Evolutionary conservation across 2,888 invertebrate genomes (phyloP).

Genomic region (Chalcosyrphus nemorum): DNA sequence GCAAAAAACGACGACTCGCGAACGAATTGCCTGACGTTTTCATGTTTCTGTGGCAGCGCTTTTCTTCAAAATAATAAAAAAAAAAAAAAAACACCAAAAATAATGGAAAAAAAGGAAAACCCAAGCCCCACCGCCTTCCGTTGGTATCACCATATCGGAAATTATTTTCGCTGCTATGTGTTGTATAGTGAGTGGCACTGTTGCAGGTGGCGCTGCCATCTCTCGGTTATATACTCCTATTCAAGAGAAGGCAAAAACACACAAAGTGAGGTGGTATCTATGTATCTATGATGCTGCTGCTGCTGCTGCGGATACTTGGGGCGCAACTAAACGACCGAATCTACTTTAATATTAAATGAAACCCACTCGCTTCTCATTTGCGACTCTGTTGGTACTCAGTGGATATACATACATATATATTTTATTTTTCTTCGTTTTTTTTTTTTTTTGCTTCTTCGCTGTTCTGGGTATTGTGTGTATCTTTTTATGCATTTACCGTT

Average conservation of each 20-base stretch:
- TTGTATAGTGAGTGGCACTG: conserved; percentile 58
- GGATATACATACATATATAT: conserved; percentile 39
- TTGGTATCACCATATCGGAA: conserved; percentile 64
- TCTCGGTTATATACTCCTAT: conserved; percentile 63
- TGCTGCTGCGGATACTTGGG: conserved; percentile 64
- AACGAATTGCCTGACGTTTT: conserved; percentile 56
- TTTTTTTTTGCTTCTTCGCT: conserved; percentile 30
- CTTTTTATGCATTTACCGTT: conserved; percentile 58
- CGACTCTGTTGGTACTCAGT: conserved; percentile 46
- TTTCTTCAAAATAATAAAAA: conserved; percentile 30
- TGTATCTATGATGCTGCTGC: conserved; percentile 40
- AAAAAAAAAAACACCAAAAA: conserved; percentile 25
- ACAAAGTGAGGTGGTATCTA: conserved; percentile 45
- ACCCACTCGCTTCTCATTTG: conserved; percentile 70
- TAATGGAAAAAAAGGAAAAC: neutral
- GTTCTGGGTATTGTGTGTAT: conserved; percentile 47
- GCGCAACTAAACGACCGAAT: conserved; percentile 66
- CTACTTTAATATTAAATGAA: conserved; percentile 71
- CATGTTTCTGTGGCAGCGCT: conserved; percentile 55
- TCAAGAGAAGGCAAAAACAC: conserved; percentile 63
- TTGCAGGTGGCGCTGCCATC: conserved; percentile 72
- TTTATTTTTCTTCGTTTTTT: conserved; percentile 6
- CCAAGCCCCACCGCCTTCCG: neutral
- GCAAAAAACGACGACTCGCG: conserved; percentile 30
- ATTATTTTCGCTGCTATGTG: conserved; percentile 65